phyloP scores from a whole-genome alignment of 1,140 invertebrate genomes.

The Hyposmocoma kahamanoa region DNA sequence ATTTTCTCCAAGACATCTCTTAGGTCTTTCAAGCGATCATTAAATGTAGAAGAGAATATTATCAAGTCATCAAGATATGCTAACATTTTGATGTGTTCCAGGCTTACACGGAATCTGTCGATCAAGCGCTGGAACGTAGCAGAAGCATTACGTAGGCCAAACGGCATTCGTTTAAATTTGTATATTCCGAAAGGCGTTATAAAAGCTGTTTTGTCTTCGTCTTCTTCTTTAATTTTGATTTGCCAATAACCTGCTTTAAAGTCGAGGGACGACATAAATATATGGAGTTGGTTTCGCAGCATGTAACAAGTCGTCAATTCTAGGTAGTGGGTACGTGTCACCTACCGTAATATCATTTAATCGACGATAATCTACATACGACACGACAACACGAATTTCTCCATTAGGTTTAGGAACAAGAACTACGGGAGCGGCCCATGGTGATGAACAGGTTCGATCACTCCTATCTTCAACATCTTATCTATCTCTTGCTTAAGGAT shows the following conservation, averaged over 20 bases:
- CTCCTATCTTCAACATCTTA: constrained; percentile 24
- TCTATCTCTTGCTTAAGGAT: not conserved
- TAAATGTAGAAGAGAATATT: not conserved
- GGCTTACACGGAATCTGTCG: not conserved
- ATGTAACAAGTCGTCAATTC: constrained; percentile 63
- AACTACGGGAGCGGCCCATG: constrained; percentile 65
- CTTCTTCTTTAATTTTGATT: constrained; percentile 41
- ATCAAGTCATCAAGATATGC: constrained; percentile 4
- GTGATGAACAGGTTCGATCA: constrained; percentile 48
- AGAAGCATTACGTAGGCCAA: constrained; percentile 2
- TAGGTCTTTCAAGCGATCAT: not conserved
- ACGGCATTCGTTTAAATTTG: constrained; percentile 20
- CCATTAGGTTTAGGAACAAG: constrained; percentile 59
- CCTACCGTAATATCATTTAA: constrained; percentile 35
- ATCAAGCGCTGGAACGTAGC: constrained; percentile 4
- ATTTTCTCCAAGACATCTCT: not conserved
- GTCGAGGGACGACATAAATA: constrained; percentile 63
- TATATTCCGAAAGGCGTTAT: constrained; percentile 38
- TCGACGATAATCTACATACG: constrained; percentile 46
- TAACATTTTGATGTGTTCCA: not conserved
- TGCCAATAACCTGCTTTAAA: constrained; percentile 54
- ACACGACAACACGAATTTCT: constrained; percentile 21
- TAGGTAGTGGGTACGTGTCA: constrained; percentile 65
- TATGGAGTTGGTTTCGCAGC: constrained; percentile 31
- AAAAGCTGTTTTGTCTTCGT: constrained; percentile 42